Evolutionary conservation across 2,888 invertebrate species (phyloP).

Genomic region (Dorcus hopei): DNA sequence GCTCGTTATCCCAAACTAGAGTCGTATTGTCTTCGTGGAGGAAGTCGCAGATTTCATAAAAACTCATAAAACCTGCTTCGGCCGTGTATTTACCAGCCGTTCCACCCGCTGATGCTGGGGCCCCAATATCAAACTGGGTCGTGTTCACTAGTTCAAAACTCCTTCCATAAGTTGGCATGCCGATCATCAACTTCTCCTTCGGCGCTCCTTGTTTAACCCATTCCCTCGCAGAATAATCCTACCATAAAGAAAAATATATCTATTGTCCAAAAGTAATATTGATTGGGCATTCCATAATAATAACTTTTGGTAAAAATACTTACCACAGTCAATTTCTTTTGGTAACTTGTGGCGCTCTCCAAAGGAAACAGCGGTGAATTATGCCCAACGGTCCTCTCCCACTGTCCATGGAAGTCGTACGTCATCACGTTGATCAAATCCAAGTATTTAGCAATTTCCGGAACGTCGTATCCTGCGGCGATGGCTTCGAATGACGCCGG

Average conservation of each 20-base stretch:
- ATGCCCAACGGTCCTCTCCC: constrained; percentile 91
- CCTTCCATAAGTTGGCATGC: constrained; percentile 92
- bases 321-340: constrained; percentile 90
- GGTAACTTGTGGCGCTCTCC: constrained; percentile 85
- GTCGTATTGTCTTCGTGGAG: constrained; percentile 87
- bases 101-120: constrained; percentile 87
- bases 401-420: constrained; percentile 93
- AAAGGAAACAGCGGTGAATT: constrained; percentile 87
- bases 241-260: neutral
- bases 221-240: constrained; percentile 87
- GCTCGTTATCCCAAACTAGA: constrained; percentile 92
- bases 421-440: constrained; percentile 95
- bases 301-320: constrained; percentile 6
- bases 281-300: no score
- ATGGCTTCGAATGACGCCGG: constrained; percentile 93
- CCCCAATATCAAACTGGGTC: constrained; percentile 88
- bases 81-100: constrained; percentile 82
- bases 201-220: constrained; percentile 93
- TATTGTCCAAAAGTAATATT: no score
- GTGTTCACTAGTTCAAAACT: constrained; percentile 85
- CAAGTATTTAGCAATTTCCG: constrained; percentile 88
- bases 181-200: constrained; percentile 89
- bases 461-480: constrained; percentile 90
- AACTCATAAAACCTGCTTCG: constrained; percentile 92
- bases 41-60: constrained; percentile 94